Evolutionary conservation across 2,888 invertebrate species (phyloP), one percentile per base, ranked within the genome.

Genomic region (Rhorus exstirpatorius): DNA sequence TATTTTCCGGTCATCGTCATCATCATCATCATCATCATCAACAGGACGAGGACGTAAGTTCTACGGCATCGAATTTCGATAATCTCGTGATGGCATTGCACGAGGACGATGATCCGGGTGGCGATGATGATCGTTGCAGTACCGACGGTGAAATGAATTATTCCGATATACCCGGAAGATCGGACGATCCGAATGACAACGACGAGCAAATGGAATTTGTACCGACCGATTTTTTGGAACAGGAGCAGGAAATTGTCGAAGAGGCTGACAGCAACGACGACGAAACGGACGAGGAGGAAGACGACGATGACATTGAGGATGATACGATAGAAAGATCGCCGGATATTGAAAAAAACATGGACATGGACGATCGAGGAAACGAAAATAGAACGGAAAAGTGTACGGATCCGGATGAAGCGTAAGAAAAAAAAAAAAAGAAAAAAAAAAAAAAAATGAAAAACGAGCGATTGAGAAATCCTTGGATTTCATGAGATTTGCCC

Each of bases 201-300:
- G 92, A 92, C 55, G 92, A 92, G 60, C 91, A 90, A 26, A 91
- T 92, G 91, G 93, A 93, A 88, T 93, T 93, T 67, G 92, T 93
- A 61, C 93, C 93, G 4, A 92, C 93, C n/a, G 93, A 93, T 76
- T 93, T 93, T 86, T 87, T 93, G 51, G 93, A 92, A 14, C 93
- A 93, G 79, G 92, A 92, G 86, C 92, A 92, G 60, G 92, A 92
- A 24, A 91, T 92, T 35, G 88, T 90, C 1, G 93, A 92, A 58
- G 92, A 92, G 61, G 85, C 88, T 31, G 92, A 92, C 55, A 88
- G 87, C 10, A 87, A 84, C 51, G 83, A 85, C 67, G 86, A 85
- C 0, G 89, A 89, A 12, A 58, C 19, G 1, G 76, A 67, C 12
- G 61, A 71, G 7, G 85, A 85, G 0, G 88, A 84, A 4, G 78